Evolutionary conservation across 2,113 vertebrate genomes (phyloP).

Genomic region (human): GRCh38 chr7:53454501-53455000

Average conservation of each 20-base stretch:
- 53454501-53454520: no score
- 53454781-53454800: not conserved
- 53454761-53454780: not conserved
- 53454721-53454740: fast-evolving
- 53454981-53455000: not conserved
- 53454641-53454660: not conserved
- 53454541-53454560: no score
- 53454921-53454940: not conserved
- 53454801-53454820: not conserved
- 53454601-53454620: no score
- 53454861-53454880: not conserved
- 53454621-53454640: fast-evolving
- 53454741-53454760: not conserved
- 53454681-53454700: not conserved
- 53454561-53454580: no score
- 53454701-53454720: not conserved
- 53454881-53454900: not conserved
- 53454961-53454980: not conserved
- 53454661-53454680: no score
- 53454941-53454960: not conserved
- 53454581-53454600: no score
- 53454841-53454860: not conserved
- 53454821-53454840: not conserved
- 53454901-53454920: not conserved
- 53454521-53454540: no score